Conservation (phyloP, 1,140 invertebrate genomes). For the Nasonia longicornis region DNA sequence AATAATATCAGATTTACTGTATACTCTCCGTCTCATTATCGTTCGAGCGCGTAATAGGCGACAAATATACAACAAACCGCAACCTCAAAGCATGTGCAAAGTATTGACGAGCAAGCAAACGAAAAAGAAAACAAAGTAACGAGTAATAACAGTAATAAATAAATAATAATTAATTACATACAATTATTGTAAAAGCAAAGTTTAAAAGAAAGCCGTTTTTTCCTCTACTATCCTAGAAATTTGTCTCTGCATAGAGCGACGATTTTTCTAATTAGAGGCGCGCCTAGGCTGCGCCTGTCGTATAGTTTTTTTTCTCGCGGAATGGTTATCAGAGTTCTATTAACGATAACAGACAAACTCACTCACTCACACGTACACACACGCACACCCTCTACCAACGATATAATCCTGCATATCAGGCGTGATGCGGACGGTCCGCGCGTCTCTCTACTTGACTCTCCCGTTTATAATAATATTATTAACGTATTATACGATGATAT, state of each 20-base stretch:
- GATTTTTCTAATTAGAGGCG: conserved; percentile 27
- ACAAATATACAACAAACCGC: neutral
- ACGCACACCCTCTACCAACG: neutral
- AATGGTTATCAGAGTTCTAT: conserved; percentile 22
- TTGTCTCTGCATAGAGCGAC: conserved; percentile 26
- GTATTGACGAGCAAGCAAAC: neutral
- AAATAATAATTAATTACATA: neutral
- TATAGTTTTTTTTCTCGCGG: conserved; percentile 25
- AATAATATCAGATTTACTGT: neutral
- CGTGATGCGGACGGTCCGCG: too few relatives aligned
- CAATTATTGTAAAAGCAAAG: neutral
- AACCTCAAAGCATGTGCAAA: neutral
- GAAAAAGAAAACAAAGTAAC: neutral
- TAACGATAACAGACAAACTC: neutral
- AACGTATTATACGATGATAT: neutral
- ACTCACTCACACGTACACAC: neutral
- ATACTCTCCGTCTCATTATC: neutral
- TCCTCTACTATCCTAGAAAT: conserved; percentile 45
- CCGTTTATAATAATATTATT: conserved; percentile 16
- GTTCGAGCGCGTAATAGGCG: neutral
- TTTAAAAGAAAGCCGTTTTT: conserved; percentile 29
- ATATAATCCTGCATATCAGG: conserved; percentile 43
- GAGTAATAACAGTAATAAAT: neutral
- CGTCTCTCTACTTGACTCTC: neutral
- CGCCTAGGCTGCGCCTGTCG: conserved; percentile 8